Percentiles rank a stretch among this genome's conserved stretches.
phyloP scores from a whole-genome alignment of 2,797 vertebrate species.

The Pseudochromis fuscus region DNA sequence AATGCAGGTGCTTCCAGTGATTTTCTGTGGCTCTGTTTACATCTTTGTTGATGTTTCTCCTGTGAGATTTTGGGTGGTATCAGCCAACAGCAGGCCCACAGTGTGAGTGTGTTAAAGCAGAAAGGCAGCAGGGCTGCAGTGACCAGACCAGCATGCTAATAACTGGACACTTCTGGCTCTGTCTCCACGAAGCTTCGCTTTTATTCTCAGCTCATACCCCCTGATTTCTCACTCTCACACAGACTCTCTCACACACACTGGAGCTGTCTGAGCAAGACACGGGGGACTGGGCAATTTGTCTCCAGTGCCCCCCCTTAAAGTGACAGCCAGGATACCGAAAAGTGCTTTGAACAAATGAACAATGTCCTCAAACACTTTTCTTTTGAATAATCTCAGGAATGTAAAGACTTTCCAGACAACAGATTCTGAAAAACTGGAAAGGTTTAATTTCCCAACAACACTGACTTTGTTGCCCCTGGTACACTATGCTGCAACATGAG shows the following conservation, averaged over 20 bases:
- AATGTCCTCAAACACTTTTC: constrained; percentile 28
- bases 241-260: constrained; percentile 45
- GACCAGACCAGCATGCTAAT: constrained; percentile 77
- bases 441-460: background rate
- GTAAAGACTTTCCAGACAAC: constrained; percentile 15
- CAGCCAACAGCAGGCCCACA: constrained; percentile 50
- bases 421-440: constrained; percentile 8
- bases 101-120: constrained; percentile 36
- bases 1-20: constrained; percentile 10
- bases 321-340: constrained; percentile 60
- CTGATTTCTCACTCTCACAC: constrained; percentile 30
- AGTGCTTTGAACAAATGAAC: constrained; percentile 53
- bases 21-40: constrained; percentile 10
- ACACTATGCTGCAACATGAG: background rate
- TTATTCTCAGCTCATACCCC: constrained; percentile 67
- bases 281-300: constrained; percentile 57
- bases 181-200: constrained; percentile 61
- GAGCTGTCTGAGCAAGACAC: constrained; percentile 73
- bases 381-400: constrained; percentile 18
- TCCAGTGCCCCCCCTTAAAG: constrained; percentile 67
- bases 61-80: constrained; percentile 23
- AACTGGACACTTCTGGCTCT: constrained; percentile 68
- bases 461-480: background rate
- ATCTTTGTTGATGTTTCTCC: constrained; percentile 38
- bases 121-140: constrained; percentile 53